These are phyloP conservation scores for Argyrosomus japonicus DNA, from an alignment of 2,113 vertebrate genomes.

Conservation along the genomic window DNA sequence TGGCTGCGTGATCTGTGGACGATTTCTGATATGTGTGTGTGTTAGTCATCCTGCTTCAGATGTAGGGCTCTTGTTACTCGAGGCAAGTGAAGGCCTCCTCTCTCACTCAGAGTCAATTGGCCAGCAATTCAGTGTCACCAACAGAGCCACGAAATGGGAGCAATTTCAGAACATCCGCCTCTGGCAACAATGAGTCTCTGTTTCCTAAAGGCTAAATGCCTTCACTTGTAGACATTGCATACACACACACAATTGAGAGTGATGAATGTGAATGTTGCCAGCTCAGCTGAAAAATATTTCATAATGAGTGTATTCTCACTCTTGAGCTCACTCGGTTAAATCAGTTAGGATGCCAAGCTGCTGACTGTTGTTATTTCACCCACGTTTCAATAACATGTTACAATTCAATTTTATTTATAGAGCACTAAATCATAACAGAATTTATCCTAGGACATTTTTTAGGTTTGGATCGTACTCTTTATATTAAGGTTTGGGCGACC, in stretches of 20 bases:
- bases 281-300: slow-evolving; percentile 12
- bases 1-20: background rate
- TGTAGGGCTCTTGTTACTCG: slow-evolving; percentile 16
- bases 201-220: slow-evolving; percentile 16
- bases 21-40: background rate
- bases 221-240: background rate
- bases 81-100: slow-evolving; percentile 18
- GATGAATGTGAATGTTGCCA: background rate
- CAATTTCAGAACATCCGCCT: slow-evolving; percentile 19
- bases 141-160: slow-evolving; percentile 6
- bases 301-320: slow-evolving; percentile 12
- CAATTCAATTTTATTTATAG: too few species aligned
- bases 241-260: background rate
- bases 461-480: too few species aligned
- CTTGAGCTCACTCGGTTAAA: background rate
- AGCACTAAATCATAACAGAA: too few species aligned
- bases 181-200: slow-evolving; percentile 21
- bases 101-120: slow-evolving; percentile 36
- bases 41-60: slow-evolving; percentile 22
- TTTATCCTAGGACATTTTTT: too few species aligned
- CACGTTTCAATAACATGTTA: background rate
- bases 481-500: too few species aligned
- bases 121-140: slow-evolving; percentile 6
- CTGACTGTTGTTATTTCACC: background rate
- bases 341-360: slow-evolving; percentile 5